Conservation (phyloP, 2,113 vertebrate genomes). For the Anhinga rufa region DNA sequence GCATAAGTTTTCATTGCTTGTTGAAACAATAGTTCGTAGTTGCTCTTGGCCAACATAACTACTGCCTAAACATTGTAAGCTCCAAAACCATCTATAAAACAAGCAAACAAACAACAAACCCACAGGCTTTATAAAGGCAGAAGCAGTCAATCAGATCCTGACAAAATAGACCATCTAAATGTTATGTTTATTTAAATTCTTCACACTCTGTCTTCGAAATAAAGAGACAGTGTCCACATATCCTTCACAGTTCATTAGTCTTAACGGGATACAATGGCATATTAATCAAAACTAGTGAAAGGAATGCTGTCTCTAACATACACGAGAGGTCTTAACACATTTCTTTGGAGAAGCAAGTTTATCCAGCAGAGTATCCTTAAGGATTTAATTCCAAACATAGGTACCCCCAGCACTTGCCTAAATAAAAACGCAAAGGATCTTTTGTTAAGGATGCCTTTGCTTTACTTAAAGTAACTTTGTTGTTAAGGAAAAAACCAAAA, state of each 20-base stretch:
- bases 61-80: background rate
- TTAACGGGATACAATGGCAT: background rate
- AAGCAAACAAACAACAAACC: background rate
- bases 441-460: background rate
- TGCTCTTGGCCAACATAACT: background rate
- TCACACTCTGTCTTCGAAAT: background rate
- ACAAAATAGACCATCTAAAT: background rate
- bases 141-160: background rate
- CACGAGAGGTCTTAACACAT: background rate
- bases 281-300: conserved; percentile 12
- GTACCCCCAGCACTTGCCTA: background rate
- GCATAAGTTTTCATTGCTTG: background rate
- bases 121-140: background rate
- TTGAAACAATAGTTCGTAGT: background rate
- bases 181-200: conserved; percentile 39
- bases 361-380: background rate
- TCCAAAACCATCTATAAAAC: background rate
- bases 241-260: conserved; percentile 40
- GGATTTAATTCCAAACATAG: background rate
- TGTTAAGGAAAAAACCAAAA: background rate
- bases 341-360: background rate
- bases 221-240: conserved; percentile 6
- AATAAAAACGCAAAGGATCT: background rate
- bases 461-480: background rate
- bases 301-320: background rate